Evolutionary conservation across 1,140 invertebrate genomes (phyloP).

Genomic region (Pantala flavescens): DNA sequence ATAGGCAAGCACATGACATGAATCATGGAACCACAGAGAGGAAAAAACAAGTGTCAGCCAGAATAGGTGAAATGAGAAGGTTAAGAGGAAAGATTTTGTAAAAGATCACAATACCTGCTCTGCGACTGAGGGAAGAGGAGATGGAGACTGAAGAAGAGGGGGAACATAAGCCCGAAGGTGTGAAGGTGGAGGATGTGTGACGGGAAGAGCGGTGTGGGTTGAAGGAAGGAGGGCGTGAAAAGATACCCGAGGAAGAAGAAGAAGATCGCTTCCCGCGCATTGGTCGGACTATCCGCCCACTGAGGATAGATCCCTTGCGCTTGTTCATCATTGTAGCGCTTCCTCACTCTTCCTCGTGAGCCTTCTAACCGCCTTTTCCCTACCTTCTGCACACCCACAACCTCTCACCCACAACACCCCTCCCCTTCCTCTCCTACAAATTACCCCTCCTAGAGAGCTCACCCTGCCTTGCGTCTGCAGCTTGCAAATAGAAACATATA

Average conservation of each 20-base stretch:
- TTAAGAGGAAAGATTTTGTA: not conserved
- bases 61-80: not conserved
- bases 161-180: not conserved
- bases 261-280: not conserved
- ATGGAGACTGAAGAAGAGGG: slow-evolving; percentile 6
- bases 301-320: not conserved
- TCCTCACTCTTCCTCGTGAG: not conserved
- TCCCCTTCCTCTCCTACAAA: not conserved
- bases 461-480: slow-evolving; percentile 1
- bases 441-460: not conserved
- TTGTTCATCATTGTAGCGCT: not conserved
- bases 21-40: not conserved
- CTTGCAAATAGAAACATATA: slow-evolving; percentile 8
- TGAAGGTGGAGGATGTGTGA: not conserved
- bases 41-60: not conserved
- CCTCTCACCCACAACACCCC: not conserved
- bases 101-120: slow-evolving; percentile 9
- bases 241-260: not conserved
- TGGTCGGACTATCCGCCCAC: not conserved
- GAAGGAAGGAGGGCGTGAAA: not conserved
- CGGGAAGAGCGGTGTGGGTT: not conserved
- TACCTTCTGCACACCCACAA: not conserved
- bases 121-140: not conserved
- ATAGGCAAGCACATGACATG: not conserved
- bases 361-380: not conserved